Evolutionary conservation across 92 coral and sea anemone genomes (phyloP).

Genomic region (Epizoanthus stellaris): DNA sequence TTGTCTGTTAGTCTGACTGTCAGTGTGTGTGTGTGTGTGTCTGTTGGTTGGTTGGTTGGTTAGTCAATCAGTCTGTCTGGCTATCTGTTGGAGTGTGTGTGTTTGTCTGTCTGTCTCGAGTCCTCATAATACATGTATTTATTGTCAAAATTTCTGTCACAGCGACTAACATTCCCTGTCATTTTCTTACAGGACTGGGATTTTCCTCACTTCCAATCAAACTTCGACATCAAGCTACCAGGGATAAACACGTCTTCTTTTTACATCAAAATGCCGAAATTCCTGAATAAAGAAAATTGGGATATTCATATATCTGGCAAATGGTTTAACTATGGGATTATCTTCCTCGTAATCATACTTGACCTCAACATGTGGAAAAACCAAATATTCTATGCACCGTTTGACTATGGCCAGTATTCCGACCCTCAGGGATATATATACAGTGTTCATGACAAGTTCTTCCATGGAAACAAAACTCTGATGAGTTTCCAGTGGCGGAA

Average conservation of each 20-base stretch:
- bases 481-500: constrained; percentile 86
- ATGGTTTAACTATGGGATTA: constrained; percentile 98
- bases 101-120: no score
- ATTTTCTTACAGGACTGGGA: constrained; percentile 87
- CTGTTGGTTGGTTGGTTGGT: no score
- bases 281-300: constrained; percentile 91
- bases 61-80: no score
- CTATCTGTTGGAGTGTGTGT: no score
- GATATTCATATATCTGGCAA: constrained; percentile 91
- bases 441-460: constrained; percentile 66
- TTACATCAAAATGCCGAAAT: constrained; percentile 79
- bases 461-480: constrained; percentile 83
- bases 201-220: constrained; percentile 90
- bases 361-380: constrained; percentile 99
- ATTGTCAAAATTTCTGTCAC: no score
- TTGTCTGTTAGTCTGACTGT: no score
- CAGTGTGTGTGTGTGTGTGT: no score
- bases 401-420: constrained; percentile 90
- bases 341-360: constrained; percentile 91
- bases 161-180: not conserved
- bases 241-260: constrained; percentile 91
- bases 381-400: constrained; percentile 95
- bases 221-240: constrained; percentile 92
- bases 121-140: no score
- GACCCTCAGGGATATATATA: constrained; percentile 75